phyloP scores from a whole-genome alignment of 1,140 invertebrate genomes.

The Drosophila nasuta region DNA sequence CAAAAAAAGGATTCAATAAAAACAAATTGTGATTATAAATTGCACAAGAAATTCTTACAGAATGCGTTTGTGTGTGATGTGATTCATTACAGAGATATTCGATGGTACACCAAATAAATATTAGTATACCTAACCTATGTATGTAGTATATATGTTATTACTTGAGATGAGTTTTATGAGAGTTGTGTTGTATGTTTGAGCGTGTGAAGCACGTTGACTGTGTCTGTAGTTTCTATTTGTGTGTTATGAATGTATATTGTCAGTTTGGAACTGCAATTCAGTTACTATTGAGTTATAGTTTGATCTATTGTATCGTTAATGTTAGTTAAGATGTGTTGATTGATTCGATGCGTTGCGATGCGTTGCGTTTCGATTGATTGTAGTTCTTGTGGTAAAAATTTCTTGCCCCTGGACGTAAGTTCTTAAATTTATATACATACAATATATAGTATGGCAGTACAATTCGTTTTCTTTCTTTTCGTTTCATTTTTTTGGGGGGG shows the following conservation, averaged over 20 bases:
- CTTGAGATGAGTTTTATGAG: slow-evolving; percentile 41
- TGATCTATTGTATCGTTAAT: slow-evolving; percentile 67
- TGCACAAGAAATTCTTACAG: slow-evolving; percentile 75
- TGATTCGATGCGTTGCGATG: slow-evolving; percentile 37
- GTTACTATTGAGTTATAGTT: slow-evolving; percentile 76
- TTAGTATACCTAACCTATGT: slow-evolving; percentile 6
- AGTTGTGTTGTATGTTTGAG: background rate
- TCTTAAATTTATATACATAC: slow-evolving; percentile 55
- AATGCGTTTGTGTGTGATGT: slow-evolving; percentile 51
- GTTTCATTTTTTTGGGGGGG: background rate
- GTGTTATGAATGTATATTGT: slow-evolving; percentile 20
- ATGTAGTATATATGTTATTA: slow-evolving; percentile 37
- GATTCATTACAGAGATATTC: slow-evolving; percentile 24
- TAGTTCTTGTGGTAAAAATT: slow-evolving; percentile 69
- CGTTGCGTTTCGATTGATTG: slow-evolving; percentile 25
- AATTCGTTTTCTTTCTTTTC: background rate
- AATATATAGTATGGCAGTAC: slow-evolving; percentile 60
- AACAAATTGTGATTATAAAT: slow-evolving; percentile 34
- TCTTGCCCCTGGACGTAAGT: slow-evolving; percentile 65
- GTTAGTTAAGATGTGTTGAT: slow-evolving; percentile 42
- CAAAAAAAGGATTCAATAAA: slow-evolving; percentile 28
- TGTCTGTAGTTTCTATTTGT: slow-evolving; percentile 77
- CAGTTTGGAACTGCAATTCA: slow-evolving; percentile 76
- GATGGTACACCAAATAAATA: slow-evolving; percentile 20
- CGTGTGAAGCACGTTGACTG: slow-evolving; percentile 64